These are phyloP conservation scores for Erythrocebus patas DNA, from an alignment of 2,113 vertebrate species.

Conservation along the genomic window DNA sequence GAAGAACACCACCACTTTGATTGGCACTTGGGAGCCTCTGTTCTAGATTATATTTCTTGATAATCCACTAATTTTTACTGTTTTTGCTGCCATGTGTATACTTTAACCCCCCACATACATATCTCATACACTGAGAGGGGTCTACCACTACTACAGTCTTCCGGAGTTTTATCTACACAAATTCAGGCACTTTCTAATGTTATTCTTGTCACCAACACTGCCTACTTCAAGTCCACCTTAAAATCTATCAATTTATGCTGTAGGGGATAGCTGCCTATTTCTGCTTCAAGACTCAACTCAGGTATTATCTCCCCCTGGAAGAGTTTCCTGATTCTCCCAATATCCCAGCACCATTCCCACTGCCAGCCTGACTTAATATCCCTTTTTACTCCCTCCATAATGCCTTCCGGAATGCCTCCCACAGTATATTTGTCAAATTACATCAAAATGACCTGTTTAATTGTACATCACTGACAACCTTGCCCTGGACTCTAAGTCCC, in stretches of 20 bases:
- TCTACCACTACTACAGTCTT: background rate
- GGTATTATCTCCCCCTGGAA: background rate
- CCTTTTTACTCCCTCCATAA: background rate
- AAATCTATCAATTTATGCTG: background rate
- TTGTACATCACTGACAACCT: background rate
- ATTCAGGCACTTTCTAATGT: background rate
- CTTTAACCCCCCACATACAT: background rate
- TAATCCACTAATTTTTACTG: background rate
- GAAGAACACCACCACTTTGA: background rate
- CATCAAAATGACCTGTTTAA: background rate
- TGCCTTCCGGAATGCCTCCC: background rate
- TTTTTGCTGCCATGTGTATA: background rate
- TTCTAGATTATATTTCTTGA: background rate
- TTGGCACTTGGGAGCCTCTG: background rate
- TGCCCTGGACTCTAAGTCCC: background rate
- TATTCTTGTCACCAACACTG: background rate
- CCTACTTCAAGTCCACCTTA: background rate
- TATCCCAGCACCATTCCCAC: background rate
- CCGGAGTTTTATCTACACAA: background rate
- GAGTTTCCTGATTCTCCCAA: background rate
- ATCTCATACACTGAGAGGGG: background rate
- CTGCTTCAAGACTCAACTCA: background rate
- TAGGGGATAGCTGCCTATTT: background rate
- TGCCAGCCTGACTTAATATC: background rate
- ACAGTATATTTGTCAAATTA: background rate